A percentile compares a stretch with the other conserved stretches of the same genome.
Conservation (phyloP, 2,113 vertebrate genomes). For the Alaudala cheleensis region DNA sequence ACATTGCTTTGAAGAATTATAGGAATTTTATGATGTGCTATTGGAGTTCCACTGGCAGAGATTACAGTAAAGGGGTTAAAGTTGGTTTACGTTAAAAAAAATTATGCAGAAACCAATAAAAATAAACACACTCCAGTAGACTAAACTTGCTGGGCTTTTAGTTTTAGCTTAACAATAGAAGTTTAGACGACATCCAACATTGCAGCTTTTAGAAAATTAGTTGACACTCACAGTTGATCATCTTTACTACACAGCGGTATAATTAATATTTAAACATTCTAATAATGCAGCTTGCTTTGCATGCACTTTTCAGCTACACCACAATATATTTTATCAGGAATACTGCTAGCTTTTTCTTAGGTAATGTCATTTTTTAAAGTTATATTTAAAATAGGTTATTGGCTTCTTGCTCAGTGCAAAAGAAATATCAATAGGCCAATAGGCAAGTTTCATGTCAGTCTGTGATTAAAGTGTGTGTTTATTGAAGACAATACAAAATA, state of each 20-base stretch:
- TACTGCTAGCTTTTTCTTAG: slow-evolving; percentile 72
- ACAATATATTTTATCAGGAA: slow-evolving; percentile 97
- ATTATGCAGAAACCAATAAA: slow-evolving; percentile 84
- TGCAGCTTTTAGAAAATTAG: slow-evolving; percentile 87
- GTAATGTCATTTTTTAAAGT: slow-evolving; percentile 72
- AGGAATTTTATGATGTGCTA: slow-evolving; percentile 80
- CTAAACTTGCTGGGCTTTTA: slow-evolving; percentile 84
- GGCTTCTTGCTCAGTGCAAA: slow-evolving; percentile 47
- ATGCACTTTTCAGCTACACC: slow-evolving; percentile 94
- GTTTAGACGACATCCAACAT: slow-evolving; percentile 77
- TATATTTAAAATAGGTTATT: slow-evolving; percentile 68
- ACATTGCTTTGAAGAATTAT: slow-evolving; percentile 79
- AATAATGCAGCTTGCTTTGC: slow-evolving; percentile 98
- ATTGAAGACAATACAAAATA: slow-evolving; percentile 54
- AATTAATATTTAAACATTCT: slow-evolving; percentile 99
- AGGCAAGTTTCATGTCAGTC: slow-evolving; percentile 52
- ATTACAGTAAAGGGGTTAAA: slow-evolving; percentile 82
- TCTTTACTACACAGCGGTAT: slow-evolving; percentile 96
- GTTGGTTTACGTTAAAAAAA: slow-evolving; percentile 81
- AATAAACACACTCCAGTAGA: slow-evolving; percentile 81
- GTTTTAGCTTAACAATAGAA: slow-evolving; percentile 81
- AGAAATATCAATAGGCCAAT: slow-evolving; percentile 58
- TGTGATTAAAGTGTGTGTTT: slow-evolving; percentile 65
- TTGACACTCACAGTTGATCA: slow-evolving; percentile 94
- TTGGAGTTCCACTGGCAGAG: slow-evolving; percentile 78